Conservation (phyloP, 2,888 invertebrate species). For the Brenthis hecate region DNA sequence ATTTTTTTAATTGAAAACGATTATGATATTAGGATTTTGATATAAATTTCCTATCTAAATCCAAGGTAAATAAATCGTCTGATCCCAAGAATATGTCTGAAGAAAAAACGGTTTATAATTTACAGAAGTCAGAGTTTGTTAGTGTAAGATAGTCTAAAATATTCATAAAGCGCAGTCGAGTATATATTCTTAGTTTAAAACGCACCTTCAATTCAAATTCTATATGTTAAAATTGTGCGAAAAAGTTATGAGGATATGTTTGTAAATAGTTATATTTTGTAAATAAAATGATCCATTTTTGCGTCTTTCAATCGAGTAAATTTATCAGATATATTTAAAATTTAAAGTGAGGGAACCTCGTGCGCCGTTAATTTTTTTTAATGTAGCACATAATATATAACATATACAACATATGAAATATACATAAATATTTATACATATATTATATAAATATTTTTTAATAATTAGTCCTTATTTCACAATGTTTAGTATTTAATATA, state of each 20-base stretch:
- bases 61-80: neutral
- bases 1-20: neutral
- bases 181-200: slow-evolving; percentile 2
- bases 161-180: slow-evolving; percentile 3
- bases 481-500: neutral
- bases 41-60: neutral
- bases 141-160: neutral
- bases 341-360: neutral
- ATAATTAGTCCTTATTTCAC: neutral
- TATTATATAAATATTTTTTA: slow-evolving; percentile 5
- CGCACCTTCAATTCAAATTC: neutral
- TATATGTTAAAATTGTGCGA: slow-evolving; percentile 32
- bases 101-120: neutral
- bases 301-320: slow-evolving; percentile 7
- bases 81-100: slow-evolving; percentile 4
- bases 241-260: slow-evolving; percentile 28
- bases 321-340: slow-evolving; percentile 2
- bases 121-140: neutral
- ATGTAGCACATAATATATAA: too few species aligned
- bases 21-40: neutral
- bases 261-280: neutral
- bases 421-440: slow-evolving; percentile 1
- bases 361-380: too few species aligned
- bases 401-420: neutral
- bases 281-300: neutral